These are phyloP conservation scores for Anolis apletophallus DNA, from an alignment of 2,797 vertebrate genomes.

Conservation along the genomic window DNA sequence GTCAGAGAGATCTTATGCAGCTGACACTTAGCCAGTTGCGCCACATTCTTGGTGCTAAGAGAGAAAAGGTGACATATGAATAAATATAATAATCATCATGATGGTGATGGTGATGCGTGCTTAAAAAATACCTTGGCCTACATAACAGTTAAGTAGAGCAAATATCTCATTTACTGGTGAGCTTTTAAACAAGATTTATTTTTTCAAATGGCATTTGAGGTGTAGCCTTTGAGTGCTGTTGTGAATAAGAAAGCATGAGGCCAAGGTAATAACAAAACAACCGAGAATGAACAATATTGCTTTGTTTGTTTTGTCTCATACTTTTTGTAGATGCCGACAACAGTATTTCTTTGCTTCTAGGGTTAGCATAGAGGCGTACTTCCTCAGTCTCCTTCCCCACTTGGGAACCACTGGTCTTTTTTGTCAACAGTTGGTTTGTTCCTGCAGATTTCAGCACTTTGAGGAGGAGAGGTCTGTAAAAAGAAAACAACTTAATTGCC, in stretches of 20 bases:
- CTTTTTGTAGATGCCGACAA: conserved; percentile 48
- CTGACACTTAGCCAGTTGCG: no score
- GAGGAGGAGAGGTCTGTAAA: background rate
- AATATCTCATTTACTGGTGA: conserved; percentile 62
- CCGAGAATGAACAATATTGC: conserved; percentile 6
- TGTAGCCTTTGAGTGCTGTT: background rate
- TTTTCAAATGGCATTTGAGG: conserved; percentile 29
- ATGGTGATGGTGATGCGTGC: no score
- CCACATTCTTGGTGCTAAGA: no score
- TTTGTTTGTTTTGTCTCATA: background rate
- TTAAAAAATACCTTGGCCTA: conserved; percentile 13
- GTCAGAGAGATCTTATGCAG: no score
- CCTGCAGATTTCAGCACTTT: background rate
- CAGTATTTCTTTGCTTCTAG: conserved; percentile 6
- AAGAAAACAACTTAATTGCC: background rate
- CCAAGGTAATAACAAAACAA: conserved; percentile 23
- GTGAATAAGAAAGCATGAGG: background rate
- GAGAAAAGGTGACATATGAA: no score
- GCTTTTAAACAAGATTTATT: conserved; percentile 27
- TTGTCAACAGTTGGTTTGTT: background rate
- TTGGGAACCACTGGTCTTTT: background rate
- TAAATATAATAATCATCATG: no score
- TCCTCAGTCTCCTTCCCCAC: background rate
- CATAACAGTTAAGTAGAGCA: conserved; percentile 26
- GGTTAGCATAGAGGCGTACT: background rate